Base-by-base conservation (phyloP, 2,888 invertebrate genomes). In the Melanostoma mellinum region DNA sequence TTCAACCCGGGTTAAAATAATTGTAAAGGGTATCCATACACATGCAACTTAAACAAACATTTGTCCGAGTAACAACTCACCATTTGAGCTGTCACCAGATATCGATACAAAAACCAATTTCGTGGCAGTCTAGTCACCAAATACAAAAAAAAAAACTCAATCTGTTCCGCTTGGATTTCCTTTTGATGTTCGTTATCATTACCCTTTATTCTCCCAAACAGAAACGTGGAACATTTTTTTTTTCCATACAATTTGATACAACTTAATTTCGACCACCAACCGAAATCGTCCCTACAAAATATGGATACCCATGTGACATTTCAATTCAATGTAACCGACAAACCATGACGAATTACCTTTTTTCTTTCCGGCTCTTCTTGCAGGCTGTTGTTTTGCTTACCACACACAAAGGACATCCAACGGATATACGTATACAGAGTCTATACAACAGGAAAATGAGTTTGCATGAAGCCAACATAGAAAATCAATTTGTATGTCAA, bases 401-500 rank as follows among this genome's bases (percentile, higher is more conserved):
- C 48, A 46, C 9, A 53, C 65, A 53, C 30, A 77, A 78, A 78
- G 82, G 74, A 78, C 71, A 38, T 76, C 60, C 46, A 44, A 55
- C 9, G 53, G 58, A 63, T 65, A 53, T 35, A 40, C 40, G 20
- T 20, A 30, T 33, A 53, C 42, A 67, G 52, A 36, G 38, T 20
- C 55, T 46, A 68, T n/a, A 56, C 52, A 56, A 68, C 71, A 76
- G 76, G 40, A 52, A 52, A 74, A 67, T 68, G 73, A 68, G 55
- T 65, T 68, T 69, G 73, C 72, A 74, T 78, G 82, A 73, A 82
- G 78, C 77, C 68, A 82, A 84, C 79, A 78, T 69, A 74, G 79
- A 84, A 79, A 84, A 84, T 84, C 84, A 84, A 84, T 84, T 84
- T 79, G 79, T 84, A 84, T 84, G 69, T 84, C 84, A 84, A 84